Conservation (phyloP, 2,888 invertebrate genomes). For the Octonoba sinensis region DNA sequence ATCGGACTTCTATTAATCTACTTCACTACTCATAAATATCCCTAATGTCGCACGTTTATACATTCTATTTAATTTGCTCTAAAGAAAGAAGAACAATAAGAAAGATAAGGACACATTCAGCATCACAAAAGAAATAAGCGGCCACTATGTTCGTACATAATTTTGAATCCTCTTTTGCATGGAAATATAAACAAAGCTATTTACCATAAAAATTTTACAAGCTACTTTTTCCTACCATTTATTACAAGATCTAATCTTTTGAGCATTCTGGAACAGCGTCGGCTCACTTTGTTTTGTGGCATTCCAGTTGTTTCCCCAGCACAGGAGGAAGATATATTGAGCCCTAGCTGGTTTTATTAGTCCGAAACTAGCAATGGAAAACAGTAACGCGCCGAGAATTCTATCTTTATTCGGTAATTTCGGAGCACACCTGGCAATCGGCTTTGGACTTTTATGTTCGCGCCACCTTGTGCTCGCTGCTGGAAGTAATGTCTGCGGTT, state of each 20-base stretch:
- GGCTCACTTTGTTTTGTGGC: slow-evolving; percentile 63
- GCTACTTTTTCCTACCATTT: slow-evolving; percentile 55
- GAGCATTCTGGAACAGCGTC: slow-evolving; percentile 32
- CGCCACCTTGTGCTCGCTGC: slow-evolving; percentile 62
- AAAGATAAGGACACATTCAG: too few relatives aligned
- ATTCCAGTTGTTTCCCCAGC: slow-evolving; percentile 55
- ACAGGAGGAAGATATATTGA: slow-evolving; percentile 46
- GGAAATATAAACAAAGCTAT: slow-evolving; percentile 14
- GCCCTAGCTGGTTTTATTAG: slow-evolving; percentile 62
- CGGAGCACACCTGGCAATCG: slow-evolving; percentile 62
- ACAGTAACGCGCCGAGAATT: slow-evolving; percentile 63
- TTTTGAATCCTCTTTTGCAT: too few relatives aligned
- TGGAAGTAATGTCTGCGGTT: slow-evolving; percentile 63
- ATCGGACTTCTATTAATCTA: too few relatives aligned
- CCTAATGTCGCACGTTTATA: too few relatives aligned
- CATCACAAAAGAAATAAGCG: too few relatives aligned
- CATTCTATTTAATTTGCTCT: too few relatives aligned
- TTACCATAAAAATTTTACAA: slow-evolving; percentile 63
- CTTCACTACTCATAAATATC: too few relatives aligned
- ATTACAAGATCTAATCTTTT: slow-evolving; percentile 59
- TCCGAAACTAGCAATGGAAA: slow-evolving; percentile 60
- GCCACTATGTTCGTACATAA: too few relatives aligned
- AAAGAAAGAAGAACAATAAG: too few relatives aligned
- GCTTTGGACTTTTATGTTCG: slow-evolving; percentile 63
- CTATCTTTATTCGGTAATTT: slow-evolving; percentile 63